Conservation (phyloP, 2,888 invertebrate species). For the Drosophila subquinaria region DNA sequence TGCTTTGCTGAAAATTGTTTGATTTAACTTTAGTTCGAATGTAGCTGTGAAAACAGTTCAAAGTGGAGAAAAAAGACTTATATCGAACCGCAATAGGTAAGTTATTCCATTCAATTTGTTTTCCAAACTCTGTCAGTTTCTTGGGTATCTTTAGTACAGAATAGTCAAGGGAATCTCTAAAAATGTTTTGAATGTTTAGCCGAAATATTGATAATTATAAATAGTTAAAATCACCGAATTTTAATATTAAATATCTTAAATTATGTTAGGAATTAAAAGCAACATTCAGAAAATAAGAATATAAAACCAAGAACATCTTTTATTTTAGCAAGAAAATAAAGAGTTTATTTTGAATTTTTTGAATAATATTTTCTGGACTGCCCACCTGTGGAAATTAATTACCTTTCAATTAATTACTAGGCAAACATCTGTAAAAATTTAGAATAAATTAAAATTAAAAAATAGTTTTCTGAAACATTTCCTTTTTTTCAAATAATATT, state of each 20-base stretch:
- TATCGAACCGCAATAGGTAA: not conserved
- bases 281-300: no score
- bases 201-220: no score
- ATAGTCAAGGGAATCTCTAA: not conserved
- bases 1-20: not conserved
- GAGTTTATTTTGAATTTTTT: no score
- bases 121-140: not conserved
- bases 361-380: not conserved
- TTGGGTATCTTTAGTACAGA: not conserved
- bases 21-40: not conserved
- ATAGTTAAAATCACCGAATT: no score
- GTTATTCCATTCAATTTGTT: not conserved
- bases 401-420: no score
- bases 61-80: not conserved
- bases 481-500: not conserved
- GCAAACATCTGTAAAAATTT: no score
- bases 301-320: no score
- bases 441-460: not conserved
- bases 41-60: not conserved
- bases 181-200: not conserved
- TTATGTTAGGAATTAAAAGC: no score
- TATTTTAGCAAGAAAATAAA: no score
- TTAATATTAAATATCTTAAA: no score
- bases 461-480: not conserved
- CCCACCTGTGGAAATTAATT: no score